Evolutionary conservation across 2,113 vertebrate genomes (phyloP).

Genomic region (Egretta garzetta): DNA sequence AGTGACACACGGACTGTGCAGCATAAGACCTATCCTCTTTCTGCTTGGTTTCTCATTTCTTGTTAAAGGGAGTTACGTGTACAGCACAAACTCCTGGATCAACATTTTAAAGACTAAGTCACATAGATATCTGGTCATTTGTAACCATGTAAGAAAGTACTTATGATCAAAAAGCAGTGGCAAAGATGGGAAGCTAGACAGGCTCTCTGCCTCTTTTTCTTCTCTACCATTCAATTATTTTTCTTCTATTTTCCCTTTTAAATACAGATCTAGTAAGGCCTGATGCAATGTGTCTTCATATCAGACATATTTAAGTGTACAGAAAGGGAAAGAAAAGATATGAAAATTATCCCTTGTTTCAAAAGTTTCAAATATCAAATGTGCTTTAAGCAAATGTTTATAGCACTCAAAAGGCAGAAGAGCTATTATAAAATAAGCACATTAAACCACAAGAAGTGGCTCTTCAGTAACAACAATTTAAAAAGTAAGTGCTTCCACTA

Average conservation of each 20-base stretch:
- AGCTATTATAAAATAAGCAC: constrained; percentile 6
- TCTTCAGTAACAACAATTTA: not conserved
- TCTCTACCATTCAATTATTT: not conserved
- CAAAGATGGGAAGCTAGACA: not conserved
- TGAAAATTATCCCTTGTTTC: not conserved
- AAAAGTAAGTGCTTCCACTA: not conserved
- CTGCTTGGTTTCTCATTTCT: not conserved
- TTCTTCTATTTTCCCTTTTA: not conserved
- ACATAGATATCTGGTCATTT: not conserved
- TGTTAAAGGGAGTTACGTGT: not conserved
- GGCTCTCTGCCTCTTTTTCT: not conserved
- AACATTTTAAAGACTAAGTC: not conserved
- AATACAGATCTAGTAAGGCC: not conserved
- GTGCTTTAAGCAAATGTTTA: not conserved
- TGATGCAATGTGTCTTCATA: not conserved
- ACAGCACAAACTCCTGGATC: not conserved
- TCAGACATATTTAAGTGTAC: not conserved
- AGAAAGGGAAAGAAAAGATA: not conserved
- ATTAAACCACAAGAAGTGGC: not conserved
- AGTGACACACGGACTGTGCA: not conserved
- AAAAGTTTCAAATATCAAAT: not conserved
- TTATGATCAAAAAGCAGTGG: not conserved
- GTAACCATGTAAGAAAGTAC: not conserved
- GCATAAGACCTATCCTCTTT: not conserved
- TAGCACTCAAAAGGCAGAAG: not conserved